Base-by-base conservation (phyloP, 2,888 invertebrate genomes). In the Xestia c-nigrum region DNA sequence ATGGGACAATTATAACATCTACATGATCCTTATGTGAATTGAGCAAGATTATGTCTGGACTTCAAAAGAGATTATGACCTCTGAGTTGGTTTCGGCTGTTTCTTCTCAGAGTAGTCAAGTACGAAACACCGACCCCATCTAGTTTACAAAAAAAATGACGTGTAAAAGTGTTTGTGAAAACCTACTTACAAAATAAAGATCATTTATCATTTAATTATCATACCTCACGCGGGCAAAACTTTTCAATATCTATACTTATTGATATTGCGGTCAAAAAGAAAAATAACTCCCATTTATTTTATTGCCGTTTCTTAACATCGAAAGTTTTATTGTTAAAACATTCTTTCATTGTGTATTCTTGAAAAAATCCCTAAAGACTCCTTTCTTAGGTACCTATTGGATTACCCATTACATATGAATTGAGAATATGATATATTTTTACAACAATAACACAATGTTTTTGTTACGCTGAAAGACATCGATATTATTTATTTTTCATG, bases 351-450 rank as follows among this genome's bases (percentile, higher is more conserved):
- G 61, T 59, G 9, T 73, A 47, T 12, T 72, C 50, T 47, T 57
- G 24, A 59, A 2, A 72, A 76, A 76, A 55, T 66, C 83, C 52
- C 72, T 10, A 65, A 38, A 72, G 74, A 72, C 61, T 76, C 64
- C 55, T 76, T 71, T 79, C 63, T 71, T 59, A 55, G 46, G 47
- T 72, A 46, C 52, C 50, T 76, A 46, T 64, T 46, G 38, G 55
- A 67, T 74, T 68, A 70, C 64, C 21, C 6, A 38, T 59, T 52
- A 78, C 77, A 66, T 73, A 73, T 55, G 46, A 75, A 74, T 82
- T 83, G 65, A 14, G 47, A 64, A 70, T 71, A 40, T 50, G 69
- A 61, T 70, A 67, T 64, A 65, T 57, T 67, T 72, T 75, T 64
- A 63, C 63, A 75, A 72, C n/a, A 72, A 77, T 73, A 81, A 71